These are phyloP conservation scores for Collichthys lucidus DNA, from an alignment of 2,113 vertebrate genomes.

Conservation along the genomic window DNA sequence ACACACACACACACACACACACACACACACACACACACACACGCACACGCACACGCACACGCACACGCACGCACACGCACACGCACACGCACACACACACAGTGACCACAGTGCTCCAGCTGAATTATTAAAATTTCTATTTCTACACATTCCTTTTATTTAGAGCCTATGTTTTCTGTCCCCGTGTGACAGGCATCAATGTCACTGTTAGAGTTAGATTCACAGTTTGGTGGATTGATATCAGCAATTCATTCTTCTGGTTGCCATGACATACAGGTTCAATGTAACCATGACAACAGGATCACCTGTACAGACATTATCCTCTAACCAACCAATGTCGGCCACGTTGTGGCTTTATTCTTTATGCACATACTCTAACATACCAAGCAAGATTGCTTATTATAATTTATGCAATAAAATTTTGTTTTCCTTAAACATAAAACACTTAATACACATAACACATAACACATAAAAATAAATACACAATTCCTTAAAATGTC, in stretches of 20 bases:
- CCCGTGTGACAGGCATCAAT: not conserved
- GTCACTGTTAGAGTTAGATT: not conserved
- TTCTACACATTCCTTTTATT: not conserved
- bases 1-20: not conserved
- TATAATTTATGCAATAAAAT: not conserved
- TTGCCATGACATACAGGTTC: constrained; percentile 53
- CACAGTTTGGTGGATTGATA: constrained; percentile 23
- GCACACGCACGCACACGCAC: too few relatives aligned
- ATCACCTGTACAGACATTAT: constrained; percentile 54
- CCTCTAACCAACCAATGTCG: not conserved
- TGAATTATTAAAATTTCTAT: constrained; percentile 13
- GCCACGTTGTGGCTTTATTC: not conserved
- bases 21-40: too few relatives aligned
- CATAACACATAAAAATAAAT: not conserved
- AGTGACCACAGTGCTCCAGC: not conserved
- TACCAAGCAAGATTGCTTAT: not conserved
- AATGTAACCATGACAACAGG: constrained; percentile 75
- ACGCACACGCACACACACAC: not conserved
- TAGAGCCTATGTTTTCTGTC: not conserved
- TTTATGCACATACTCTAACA: not conserved
- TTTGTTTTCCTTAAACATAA: not conserved
- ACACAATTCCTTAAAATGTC: not conserved
- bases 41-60: too few relatives aligned
- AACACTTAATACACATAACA: not conserved
- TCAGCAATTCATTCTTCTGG: constrained; percentile 33